Base-by-base conservation (phyloP, 2,113 vertebrate species). In the Vicugna pacos region DNA sequence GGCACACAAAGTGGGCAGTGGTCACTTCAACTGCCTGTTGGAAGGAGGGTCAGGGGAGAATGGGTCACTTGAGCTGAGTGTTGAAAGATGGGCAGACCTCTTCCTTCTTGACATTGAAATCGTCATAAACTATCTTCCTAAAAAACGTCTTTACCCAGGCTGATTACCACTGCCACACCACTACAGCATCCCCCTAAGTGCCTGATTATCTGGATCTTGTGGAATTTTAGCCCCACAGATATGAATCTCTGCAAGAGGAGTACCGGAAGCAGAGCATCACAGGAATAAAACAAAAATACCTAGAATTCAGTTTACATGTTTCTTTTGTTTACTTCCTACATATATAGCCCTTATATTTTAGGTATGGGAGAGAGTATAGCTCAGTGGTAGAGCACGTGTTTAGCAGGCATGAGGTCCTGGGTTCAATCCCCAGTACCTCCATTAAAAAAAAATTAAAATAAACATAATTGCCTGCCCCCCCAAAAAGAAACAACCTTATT, bases 151-250 rank as follows among this genome's bases (percentile, higher is more conserved):
- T 60, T 24, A 26, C 20, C 26, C 24, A 89, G 46, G 46, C 89
- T n/a, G 8, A 73, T 90, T 28, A 11, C 8, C 2, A 62, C 11
- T 56, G 38, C 19, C 16, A 32, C 54, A 17, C 5, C 3, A 54
- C 52, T 72, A 70, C 12, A 38, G 0, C 6, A 56, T 22, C 5
- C 15, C 9, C 11, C 12, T 28, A 10, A 15, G 0, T 3, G 4
- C 26, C 24, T 52, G 58, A 38, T 48, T 81, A 64, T 67, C 52
- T 35, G 22, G 13, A 76, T 7, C 0, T 22, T 35, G 73, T 26
- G 15, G 8, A 65, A 38, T 54, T 20, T 48, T 67, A 70, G 19
- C 12, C n/a, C 15, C 67, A 14, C 16, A 30, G n/a, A 26, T 24
- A 80, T 70, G 50, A 86, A 82, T 82, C 26, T 35, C n/a, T 60